A percentile compares a stretch with the other conserved stretches of the same genome.
Evolutionary conservation across 2,888 invertebrate genomes (phyloP).

Genomic region (Drosophila gaucha): DNA sequence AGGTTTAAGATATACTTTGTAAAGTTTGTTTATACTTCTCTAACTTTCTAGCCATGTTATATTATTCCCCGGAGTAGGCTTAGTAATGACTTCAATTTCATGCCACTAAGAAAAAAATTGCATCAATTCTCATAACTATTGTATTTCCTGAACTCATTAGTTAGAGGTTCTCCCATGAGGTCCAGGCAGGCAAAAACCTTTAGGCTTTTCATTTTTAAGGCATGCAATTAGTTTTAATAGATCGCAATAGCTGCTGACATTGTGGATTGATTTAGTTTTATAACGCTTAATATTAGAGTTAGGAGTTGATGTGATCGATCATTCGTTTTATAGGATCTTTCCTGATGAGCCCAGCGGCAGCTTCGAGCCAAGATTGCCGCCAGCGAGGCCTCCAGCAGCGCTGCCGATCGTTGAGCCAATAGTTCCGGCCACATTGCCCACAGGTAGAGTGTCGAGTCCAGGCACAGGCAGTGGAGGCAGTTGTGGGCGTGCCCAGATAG

Average conservation of each 20-base stretch:
- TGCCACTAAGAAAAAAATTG: too few species aligned
- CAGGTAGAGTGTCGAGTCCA: neutral
- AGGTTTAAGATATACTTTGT: too few species aligned
- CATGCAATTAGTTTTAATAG: conserved; percentile 4
- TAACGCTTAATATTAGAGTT: neutral
- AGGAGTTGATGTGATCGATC: too few species aligned
- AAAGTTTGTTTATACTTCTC: too few species aligned
- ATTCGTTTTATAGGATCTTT: neutral
- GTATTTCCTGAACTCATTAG: too few species aligned
- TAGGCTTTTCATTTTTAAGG: neutral
- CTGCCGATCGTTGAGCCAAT: neutral
- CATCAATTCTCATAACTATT: too few species aligned
- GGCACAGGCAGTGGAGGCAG: neutral
- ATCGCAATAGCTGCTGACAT: neutral
- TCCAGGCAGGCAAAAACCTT: too few species aligned
- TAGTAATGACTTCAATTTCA: too few species aligned
- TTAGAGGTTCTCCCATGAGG: too few species aligned
- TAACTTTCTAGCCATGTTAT: too few species aligned
- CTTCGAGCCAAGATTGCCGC: neutral
- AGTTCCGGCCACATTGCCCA: neutral
- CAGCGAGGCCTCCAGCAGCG: neutral
- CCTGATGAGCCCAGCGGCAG: neutral
- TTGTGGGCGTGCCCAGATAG: conserved; percentile 35
- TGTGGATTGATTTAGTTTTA: neutral
- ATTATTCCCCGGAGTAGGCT: too few species aligned